Evolutionary conservation across 2,888 invertebrate genomes (phyloP), one percentile per base, ranked within the genome.

Genomic region (Sycophila texana): DNA sequence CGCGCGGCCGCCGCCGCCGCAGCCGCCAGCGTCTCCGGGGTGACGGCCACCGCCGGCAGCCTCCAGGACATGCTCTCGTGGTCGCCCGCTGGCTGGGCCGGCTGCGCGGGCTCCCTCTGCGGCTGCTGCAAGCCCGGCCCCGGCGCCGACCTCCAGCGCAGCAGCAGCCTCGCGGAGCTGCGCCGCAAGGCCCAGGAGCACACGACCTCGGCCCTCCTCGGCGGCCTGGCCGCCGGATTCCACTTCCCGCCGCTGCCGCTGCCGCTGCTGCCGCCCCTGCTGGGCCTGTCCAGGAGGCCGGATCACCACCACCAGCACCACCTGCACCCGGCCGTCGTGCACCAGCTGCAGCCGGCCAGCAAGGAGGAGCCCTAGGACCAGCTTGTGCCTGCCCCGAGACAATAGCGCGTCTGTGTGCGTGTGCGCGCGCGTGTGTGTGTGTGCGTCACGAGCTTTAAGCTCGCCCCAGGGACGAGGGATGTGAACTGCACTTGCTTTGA

Each of bases 131-230:
- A 87, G 49, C 86, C 86, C 16, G 85, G 86, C 1, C 83, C 82
- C 26, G 92, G 86, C 61, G 5, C 61, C 26, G 92, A 86, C 90
- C 92, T 85, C 14, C 90, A 89, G 77, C 85, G 90, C 61, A 89
- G 82, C 83, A 95, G 96, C 85, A 97, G 97, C 90, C 97, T 98
- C 22, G 98, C 98, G 0, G 98, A 98, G 86, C 92, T 98, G 61
- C 92, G 98, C 10, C 94, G 98, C 74, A 97, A 98, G 89, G 98
- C 98, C 0, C 97, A 98, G 90, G 98, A 98, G 88, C 98, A 98
- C 90, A 96, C 97, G 0, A 98, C 98, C 65, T 88, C 89, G 74
- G 89, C 89, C 0, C 83, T 89, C 47, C 84, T 89, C 22, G 90
- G 90, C 4, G 90, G 88, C 4, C 89, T 12, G 86, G 86, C 89